A percentile compares a stretch with the other conserved stretches of the same genome.
phyloP scores from a whole-genome alignment of 2,797 vertebrate genomes.

The Onychomys leucogaster region DNA sequence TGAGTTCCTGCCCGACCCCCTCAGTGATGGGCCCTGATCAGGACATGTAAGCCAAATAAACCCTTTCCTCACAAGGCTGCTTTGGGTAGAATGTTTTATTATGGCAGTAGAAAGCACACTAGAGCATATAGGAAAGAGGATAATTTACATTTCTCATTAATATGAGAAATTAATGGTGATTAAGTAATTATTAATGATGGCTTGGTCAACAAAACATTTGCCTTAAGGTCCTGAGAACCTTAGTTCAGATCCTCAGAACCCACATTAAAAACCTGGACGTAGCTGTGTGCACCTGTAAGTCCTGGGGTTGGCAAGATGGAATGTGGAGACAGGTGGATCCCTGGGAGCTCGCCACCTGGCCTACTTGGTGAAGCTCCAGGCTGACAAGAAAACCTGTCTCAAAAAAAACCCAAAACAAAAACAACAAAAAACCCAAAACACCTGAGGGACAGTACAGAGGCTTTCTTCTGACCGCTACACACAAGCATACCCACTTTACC shows the following conservation, averaged over 20 bases:
- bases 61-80: not conserved
- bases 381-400: not conserved
- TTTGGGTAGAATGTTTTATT: not conserved
- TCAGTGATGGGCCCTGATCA: not conserved
- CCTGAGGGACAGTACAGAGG: not conserved
- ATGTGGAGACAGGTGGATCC: not conserved
- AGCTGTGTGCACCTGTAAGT: not conserved
- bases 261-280: not conserved
- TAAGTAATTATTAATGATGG: not conserved
- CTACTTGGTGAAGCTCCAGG: not conserved
- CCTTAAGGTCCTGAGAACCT: not conserved
- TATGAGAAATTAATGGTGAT: not conserved
- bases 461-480: not conserved
- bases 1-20: not conserved
- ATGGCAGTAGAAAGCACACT: not conserved
- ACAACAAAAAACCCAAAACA: too few relatives aligned
- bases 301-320: not conserved
- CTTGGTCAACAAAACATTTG: not conserved
- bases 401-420: too few relatives aligned
- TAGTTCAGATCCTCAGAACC: not conserved
- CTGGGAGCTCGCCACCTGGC: not conserved
- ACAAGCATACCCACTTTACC: fast-evolving
- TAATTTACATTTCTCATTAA: constrained; percentile 44
- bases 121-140: not conserved
- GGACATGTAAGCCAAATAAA: not conserved